phyloP scores from a whole-genome alignment of 2,888 invertebrate species.

The Drosophila monieri region DNA sequence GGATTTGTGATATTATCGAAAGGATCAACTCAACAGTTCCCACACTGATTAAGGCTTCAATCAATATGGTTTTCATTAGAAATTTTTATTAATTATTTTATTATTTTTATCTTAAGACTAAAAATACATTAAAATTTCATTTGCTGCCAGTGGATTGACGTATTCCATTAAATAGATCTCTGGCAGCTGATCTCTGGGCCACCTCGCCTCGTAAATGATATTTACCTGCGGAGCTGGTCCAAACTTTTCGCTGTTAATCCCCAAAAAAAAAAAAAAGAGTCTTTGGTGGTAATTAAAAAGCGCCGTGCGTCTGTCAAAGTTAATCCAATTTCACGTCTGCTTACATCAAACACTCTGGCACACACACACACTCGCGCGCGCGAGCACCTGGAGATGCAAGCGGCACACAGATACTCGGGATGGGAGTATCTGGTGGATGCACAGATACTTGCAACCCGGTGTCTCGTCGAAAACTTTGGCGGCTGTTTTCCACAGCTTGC shows the following conservation, averaged over 20 bases:
- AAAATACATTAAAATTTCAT: neutral
- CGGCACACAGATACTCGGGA: slow-evolving; percentile 3
- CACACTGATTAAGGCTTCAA: slow-evolving; percentile 22
- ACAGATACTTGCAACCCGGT: slow-evolving; percentile 20
- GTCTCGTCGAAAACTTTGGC: slow-evolving; percentile 27
- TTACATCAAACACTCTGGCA: slow-evolving; percentile 41
- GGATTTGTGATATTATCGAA: slow-evolving; percentile 24
- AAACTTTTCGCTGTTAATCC: slow-evolving; percentile 46
- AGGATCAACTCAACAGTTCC: slow-evolving; percentile 23
- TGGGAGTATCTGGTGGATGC: slow-evolving; percentile 32
- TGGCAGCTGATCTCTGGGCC: slow-evolving; percentile 30
- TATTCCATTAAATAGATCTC: slow-evolving; percentile 38
- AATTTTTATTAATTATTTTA: neutral
- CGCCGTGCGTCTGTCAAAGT: slow-evolving; percentile 65
- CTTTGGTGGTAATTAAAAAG: slow-evolving; percentile 63
- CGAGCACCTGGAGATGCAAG: slow-evolving; percentile 37
- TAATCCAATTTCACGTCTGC: slow-evolving; percentile 75
- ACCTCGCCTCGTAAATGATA: neutral
- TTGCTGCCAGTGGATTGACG: slow-evolving; percentile 21
- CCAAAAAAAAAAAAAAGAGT: slow-evolving; percentile 39
- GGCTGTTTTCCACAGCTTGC: neutral
- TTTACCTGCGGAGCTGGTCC: slow-evolving; percentile 37
- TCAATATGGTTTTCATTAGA: neutral
- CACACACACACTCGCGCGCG: slow-evolving; percentile 14
- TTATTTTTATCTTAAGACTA: neutral